Conservation (phyloP, 2,113 vertebrate genomes). For the Ibidorhyncha struthersii region DNA sequence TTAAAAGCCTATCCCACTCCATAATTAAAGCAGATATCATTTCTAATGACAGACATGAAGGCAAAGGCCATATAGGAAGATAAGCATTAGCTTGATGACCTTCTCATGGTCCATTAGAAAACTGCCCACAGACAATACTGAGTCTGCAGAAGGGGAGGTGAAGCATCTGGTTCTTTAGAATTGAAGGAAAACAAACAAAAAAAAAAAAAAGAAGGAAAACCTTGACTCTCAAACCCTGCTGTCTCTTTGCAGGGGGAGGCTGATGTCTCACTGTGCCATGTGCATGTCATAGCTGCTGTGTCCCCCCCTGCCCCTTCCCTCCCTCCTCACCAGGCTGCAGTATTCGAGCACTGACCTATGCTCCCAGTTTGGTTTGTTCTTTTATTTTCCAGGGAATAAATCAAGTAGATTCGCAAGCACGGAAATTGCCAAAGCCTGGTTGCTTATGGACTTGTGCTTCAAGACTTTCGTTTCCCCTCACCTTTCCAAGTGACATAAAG, state of each 20-base stretch:
- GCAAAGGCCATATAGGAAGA: not conserved
- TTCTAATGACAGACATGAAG: not conserved
- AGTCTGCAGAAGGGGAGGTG: not conserved
- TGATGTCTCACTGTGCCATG: not conserved
- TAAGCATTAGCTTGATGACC: not conserved
- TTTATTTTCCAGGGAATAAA: not conserved
- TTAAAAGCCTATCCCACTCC: not conserved
- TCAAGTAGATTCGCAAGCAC: not conserved
- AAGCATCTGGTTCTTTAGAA: not conserved
- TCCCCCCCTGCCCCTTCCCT: not conserved
- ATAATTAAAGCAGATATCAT: not conserved
- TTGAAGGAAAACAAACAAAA: not conserved
- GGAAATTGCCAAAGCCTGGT: not conserved
- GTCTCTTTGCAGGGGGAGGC: not conserved
- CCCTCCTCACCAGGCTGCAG: not conserved
- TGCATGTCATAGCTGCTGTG: not conserved
- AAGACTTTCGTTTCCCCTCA: not conserved
- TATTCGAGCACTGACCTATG: not conserved
- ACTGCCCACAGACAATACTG: not conserved
- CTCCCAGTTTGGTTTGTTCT: not conserved
- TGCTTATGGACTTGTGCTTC: not conserved
- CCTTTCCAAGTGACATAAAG: not conserved
- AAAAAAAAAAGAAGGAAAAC: not conserved
- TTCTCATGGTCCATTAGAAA: not conserved
- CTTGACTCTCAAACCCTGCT: not conserved